Evolutionary conservation across 2,888 invertebrate genomes (phyloP).

Genomic region (Embidobia sp.): DNA sequence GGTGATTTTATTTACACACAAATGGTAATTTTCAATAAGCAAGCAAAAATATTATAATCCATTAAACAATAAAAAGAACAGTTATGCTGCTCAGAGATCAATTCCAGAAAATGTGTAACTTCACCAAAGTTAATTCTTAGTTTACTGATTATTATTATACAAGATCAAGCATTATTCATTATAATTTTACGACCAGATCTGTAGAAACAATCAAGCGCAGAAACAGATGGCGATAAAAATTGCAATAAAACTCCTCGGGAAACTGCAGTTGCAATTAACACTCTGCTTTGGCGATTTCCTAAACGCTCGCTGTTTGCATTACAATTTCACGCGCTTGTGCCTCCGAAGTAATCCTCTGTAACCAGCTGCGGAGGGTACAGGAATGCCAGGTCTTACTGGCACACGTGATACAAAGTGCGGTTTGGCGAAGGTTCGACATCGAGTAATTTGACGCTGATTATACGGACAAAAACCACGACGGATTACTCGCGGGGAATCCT

Average conservation of each 20-base stretch:
- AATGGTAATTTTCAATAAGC: no score
- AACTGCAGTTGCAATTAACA: constrained; percentile 8
- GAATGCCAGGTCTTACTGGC: constrained; percentile 24
- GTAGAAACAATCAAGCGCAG: no score
- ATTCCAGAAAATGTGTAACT: no score
- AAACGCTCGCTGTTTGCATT: constrained; percentile 33
- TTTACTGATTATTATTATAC: no score
- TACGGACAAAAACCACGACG: constrained; percentile 47
- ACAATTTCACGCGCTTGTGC: constrained; percentile 49
- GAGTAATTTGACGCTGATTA: constrained; percentile 60
- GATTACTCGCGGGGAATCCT: no score
- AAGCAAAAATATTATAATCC: no score
- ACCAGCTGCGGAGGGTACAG: constrained; percentile 6
- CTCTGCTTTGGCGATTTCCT: constrained; percentile 11
- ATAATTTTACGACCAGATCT: no score
- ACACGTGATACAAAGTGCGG: constrained; percentile 40
- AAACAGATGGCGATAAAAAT: constrained; percentile 4
- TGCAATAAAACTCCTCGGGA: not conserved
- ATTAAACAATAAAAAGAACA: no score
- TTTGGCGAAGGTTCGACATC: constrained; percentile 42
- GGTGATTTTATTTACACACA: no score
- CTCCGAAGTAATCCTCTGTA: constrained; percentile 25
- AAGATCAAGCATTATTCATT: no score
- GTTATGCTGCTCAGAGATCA: no score
- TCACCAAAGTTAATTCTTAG: no score